Evolutionary conservation across 2,797 vertebrate genomes (phyloP).

Genomic region (Capromys pilorides): DNA sequence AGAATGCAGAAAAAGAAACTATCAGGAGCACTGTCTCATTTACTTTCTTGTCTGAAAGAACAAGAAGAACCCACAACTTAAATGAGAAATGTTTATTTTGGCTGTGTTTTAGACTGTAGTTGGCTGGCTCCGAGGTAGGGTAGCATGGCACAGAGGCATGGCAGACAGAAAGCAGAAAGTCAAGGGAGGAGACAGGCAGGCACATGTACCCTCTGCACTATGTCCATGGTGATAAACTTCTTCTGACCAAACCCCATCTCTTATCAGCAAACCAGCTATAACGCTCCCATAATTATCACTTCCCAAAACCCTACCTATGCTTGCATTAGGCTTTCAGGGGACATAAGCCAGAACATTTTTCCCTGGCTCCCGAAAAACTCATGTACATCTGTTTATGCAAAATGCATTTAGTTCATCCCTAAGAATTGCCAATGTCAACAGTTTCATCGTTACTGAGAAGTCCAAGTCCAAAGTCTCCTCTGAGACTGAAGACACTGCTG

Average conservation of each 20-base stretch:
- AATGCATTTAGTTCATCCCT: neutral
- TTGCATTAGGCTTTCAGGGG: neutral
- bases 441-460: neutral
- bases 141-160: neutral
- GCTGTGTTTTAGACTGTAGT: neutral
- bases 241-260: neutral
- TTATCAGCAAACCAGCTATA: neutral
- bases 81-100: neutral
- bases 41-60: neutral
- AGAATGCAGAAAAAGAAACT: neutral
- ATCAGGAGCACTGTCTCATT: neutral
- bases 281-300: neutral
- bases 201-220: neutral
- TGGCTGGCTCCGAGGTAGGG: neutral
- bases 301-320: neutral
- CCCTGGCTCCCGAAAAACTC: neutral
- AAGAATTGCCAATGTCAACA: neutral
- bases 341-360: neutral
- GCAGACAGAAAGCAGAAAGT: neutral
- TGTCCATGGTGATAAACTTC: neutral
- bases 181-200: neutral
- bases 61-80: neutral
- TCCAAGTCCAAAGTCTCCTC: neutral
- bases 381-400: neutral
- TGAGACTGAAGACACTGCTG: neutral